Conservation (phyloP, 2,797 vertebrate species). For the Siniperca undulata region DNA sequence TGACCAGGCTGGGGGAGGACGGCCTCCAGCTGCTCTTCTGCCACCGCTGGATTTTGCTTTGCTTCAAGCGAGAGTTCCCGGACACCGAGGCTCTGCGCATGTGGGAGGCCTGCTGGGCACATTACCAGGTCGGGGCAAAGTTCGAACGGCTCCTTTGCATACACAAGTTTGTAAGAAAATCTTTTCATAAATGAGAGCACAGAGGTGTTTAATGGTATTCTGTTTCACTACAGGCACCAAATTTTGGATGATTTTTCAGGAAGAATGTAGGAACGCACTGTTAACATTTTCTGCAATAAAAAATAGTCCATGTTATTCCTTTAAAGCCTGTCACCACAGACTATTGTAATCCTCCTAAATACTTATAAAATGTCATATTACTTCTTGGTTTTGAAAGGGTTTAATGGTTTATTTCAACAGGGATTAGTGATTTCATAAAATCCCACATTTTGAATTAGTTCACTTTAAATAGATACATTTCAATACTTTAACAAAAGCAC, state of each 20-base stretch:
- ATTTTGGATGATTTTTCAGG: constrained; percentile 6
- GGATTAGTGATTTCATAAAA: constrained; percentile 20
- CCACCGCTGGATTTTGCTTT: constrained; percentile 98
- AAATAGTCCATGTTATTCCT: constrained; percentile 23
- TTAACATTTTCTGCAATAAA: not conserved
- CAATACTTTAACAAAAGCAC: not conserved
- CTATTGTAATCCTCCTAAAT: constrained; percentile 53
- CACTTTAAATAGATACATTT: not conserved
- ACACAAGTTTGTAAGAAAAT: constrained; percentile 9
- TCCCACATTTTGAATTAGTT: constrained; percentile 1
- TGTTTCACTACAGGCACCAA: not conserved
- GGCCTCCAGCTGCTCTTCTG: constrained; percentile 98
- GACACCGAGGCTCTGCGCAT: constrained; percentile 95
- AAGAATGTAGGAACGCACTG: not conserved
- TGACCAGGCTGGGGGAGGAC: constrained; percentile 92
- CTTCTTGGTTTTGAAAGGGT: constrained; percentile 23
- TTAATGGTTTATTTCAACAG: constrained; percentile 25
- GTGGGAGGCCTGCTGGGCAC: constrained; percentile 99
- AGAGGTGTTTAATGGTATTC: not conserved
- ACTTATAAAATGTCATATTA: constrained; percentile 21
- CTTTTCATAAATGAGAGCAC: constrained; percentile 29
- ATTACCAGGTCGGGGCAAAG: constrained; percentile 92
- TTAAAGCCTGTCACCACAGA: constrained; percentile 26
- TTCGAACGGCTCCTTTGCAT: constrained; percentile 26
- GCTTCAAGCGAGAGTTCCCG: constrained; percentile 97